Base-by-base conservation (phyloP, 1,140 invertebrate species). In the Neotoxoptera formosana region DNA sequence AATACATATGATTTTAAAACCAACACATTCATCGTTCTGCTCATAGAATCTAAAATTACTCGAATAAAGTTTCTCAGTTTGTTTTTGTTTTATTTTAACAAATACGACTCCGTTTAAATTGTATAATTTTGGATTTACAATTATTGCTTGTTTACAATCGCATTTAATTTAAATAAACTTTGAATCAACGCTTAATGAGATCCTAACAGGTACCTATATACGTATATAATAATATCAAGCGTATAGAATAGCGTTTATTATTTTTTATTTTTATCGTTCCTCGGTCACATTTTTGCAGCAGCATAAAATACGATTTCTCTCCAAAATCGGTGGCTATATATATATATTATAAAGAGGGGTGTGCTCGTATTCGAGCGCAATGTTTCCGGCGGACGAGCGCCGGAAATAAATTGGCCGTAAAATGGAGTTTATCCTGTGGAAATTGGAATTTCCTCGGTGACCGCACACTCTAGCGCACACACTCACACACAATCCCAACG, bases 341-440 rank as follows among this genome's bases (percentile, higher is more conserved):
- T 81, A 36, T 81, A 81, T 81, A 81, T 81, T 86, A 47, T 86
- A 30, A 83, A 36, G 76, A 83, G 34, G 76, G 76, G 84, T 86
- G 84, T 86, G 84, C 1, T 84, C 23, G 83, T 84, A 25, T 84
- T 25, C n/a, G 47, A 41, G 36, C 1, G 25, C 34, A 25, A n/a
- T 41, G 36, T 60, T 90, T 90, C 53, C 89, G 89, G 56, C 53
- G 53, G 36, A 60, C 56, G 56, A 90, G 89, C 45, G 89, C 89
- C 56, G 89, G 89, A 67, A 90, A 90, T 67, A 90, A 90, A 90
- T 90, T 90, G 89, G 89, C 89, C 89, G 56, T 90, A 90, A 90
- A 90, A 90, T 90, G 56, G 89, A 90, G 89, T 90, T 90, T 90
- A 90, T 90, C 89, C 56, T 20, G 89, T 67, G 89, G 89, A 90